These are phyloP conservation scores for Pyrocoelia pectoralis DNA, from an alignment of 2,888 invertebrate species.

Conservation along the genomic window DNA sequence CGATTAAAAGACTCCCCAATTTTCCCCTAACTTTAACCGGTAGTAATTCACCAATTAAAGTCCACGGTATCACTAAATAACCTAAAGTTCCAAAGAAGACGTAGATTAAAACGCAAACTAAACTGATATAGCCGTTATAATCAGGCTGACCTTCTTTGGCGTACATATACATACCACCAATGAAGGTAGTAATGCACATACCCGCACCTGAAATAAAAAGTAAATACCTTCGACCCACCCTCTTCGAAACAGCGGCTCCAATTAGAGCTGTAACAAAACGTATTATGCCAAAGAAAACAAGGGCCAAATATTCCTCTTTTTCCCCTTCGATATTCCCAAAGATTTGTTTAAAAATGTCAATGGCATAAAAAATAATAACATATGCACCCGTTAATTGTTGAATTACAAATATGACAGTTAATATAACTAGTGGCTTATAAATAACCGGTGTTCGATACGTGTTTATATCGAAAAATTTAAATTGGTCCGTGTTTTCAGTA, in stretches of 20 bases:
- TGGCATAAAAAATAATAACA: slow-evolving; percentile 67
- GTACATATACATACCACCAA: slow-evolving; percentile 51
- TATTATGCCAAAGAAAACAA: slow-evolving; percentile 62
- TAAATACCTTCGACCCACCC: slow-evolving; percentile 61
- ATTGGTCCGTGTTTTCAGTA: neutral
- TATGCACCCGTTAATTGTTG: slow-evolving; percentile 68
- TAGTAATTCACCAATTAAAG: slow-evolving; percentile 63
- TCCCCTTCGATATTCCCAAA: slow-evolving; percentile 59
- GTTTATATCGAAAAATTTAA: neutral
- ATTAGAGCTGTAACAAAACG: slow-evolving; percentile 64
- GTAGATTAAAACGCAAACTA: slow-evolving; percentile 62
- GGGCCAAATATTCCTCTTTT: slow-evolving; percentile 60
- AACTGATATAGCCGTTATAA: slow-evolving; percentile 49
- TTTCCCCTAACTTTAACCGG: slow-evolving; percentile 64
- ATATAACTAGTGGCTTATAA: slow-evolving; percentile 63
- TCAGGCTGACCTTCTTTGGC: neutral
- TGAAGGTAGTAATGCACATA: slow-evolving; percentile 62
- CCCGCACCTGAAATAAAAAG: slow-evolving; percentile 63
- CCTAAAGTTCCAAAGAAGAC: slow-evolving; percentile 65
- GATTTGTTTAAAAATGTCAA: slow-evolving; percentile 62
- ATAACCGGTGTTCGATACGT: slow-evolving; percentile 55
- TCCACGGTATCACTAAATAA: slow-evolving; percentile 67
- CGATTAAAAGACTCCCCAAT: slow-evolving; percentile 62
- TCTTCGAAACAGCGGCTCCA: slow-evolving; percentile 61
- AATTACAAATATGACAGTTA: slow-evolving; percentile 61